Evolutionary conservation across 2,113 vertebrate genomes (phyloP).

Genomic region (Ramphastos sulfuratus): DNA sequence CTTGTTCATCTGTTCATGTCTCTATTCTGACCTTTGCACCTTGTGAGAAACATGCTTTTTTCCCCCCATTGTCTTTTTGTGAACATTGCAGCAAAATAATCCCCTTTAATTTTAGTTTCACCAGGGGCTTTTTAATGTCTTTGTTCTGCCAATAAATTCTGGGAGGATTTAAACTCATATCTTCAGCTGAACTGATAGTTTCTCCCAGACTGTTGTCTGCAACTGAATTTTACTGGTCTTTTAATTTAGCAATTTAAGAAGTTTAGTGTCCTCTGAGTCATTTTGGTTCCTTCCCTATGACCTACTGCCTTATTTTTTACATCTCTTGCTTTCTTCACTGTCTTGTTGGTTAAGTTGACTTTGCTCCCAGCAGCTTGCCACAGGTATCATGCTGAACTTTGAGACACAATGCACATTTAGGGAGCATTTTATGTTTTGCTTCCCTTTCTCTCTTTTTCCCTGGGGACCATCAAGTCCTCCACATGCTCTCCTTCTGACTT

Average conservation of each 20-base stretch:
- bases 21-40: slow-evolving; percentile 32
- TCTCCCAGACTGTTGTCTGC: neutral
- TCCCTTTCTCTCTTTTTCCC: neutral
- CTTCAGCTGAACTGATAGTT: slow-evolving; percentile 7
- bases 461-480: neutral
- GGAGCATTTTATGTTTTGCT: neutral
- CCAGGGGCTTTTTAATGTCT: neutral
- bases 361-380: neutral
- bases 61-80: neutral
- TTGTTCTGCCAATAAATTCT: slow-evolving; percentile 38
- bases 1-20: neutral
- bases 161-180: slow-evolving; percentile 24
- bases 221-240: neutral
- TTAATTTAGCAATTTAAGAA: slow-evolving; percentile 19
- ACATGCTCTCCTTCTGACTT: neutral
- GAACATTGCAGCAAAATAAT: slow-evolving; percentile 16
- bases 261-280: neutral
- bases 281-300: neutral
- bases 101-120: slow-evolving; percentile 45
- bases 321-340: neutral
- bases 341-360: neutral
- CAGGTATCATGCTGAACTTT: neutral
- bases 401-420: neutral
- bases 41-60: neutral
- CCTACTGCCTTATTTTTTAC: neutral